These are phyloP conservation scores for Neoniphon sammara DNA, from an alignment of 2,797 vertebrate genomes.

Conservation along the genomic window DNA sequence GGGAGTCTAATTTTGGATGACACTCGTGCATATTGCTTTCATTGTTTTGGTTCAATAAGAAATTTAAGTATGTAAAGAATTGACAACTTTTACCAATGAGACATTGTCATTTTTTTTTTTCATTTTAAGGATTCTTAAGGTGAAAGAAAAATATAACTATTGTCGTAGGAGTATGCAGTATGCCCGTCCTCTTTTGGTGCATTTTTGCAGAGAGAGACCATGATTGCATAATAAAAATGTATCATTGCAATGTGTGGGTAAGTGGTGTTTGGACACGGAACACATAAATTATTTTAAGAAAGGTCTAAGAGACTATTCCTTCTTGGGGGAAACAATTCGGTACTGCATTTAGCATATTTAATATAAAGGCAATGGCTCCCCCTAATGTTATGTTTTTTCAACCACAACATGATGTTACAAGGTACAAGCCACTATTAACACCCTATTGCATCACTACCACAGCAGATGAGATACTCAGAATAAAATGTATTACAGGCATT, in stretches of 20 bases:
- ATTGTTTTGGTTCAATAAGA: slow-evolving; percentile 14
- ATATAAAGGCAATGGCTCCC: slow-evolving; percentile 39
- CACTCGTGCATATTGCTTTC: slow-evolving; percentile 15
- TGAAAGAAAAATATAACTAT: neutral
- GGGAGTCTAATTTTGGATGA: slow-evolving; percentile 1
- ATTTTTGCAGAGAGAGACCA: neutral
- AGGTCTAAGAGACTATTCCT: slow-evolving; percentile 24
- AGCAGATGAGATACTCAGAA: neutral
- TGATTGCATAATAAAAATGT: neutral
- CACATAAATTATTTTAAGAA: neutral
- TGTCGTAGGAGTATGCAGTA: neutral
- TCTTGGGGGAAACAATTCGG: neutral
- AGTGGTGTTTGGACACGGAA: neutral
- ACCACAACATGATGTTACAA: slow-evolving; percentile 53
- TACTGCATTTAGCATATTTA: neutral
- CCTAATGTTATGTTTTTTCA: slow-evolving; percentile 46
- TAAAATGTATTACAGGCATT: neutral
- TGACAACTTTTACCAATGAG: neutral
- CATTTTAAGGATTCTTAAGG: no score
- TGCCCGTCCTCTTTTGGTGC: neutral
- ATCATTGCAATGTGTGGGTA: neutral
- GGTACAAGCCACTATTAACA: slow-evolving; percentile 27
- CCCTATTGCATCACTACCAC: slow-evolving; percentile 38
- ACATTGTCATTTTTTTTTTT: neutral
- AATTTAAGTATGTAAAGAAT: neutral